A percentile compares a stretch with the other conserved stretches of the same genome.
Conservation (phyloP, 2,113 vertebrate species). For the Orycteropus afer region DNA sequence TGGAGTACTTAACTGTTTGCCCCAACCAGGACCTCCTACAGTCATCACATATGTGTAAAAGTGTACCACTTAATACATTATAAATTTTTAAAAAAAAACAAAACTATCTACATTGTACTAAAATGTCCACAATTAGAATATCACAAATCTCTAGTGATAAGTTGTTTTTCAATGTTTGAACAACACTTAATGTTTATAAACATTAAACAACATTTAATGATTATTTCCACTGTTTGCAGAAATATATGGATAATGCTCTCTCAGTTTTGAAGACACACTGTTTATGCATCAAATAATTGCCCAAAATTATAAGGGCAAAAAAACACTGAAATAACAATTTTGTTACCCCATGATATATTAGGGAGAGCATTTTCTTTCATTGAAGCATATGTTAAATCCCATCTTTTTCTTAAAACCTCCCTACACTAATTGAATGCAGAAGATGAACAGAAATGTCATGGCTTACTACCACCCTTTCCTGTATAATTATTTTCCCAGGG, state of each 20-base stretch:
- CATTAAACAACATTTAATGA: slow-evolving; percentile 39
- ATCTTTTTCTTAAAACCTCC: slow-evolving; percentile 36
- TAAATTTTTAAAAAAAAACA: neutral
- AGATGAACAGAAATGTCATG: slow-evolving; percentile 31
- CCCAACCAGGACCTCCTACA: neutral
- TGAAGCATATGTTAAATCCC: neutral
- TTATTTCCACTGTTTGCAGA: neutral
- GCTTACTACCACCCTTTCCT: slow-evolving; percentile 18
- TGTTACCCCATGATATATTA: neutral
- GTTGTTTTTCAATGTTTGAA: neutral
- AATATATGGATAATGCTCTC: neutral
- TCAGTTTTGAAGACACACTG: slow-evolving; percentile 1
- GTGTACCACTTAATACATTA: neutral
- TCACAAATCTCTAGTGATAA: neutral
- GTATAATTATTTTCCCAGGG: slow-evolving; percentile 52
- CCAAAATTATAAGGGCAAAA: neutral
- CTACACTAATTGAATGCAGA: slow-evolving; percentile 25
- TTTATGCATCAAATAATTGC: neutral
- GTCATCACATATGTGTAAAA: neutral
- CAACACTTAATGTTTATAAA: too few relatives aligned
- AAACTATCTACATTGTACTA: neutral
- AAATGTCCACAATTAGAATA: neutral
- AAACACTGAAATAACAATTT: slow-evolving; percentile 41
- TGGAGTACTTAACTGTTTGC: neutral
- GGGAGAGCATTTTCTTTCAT: neutral